Evolutionary conservation across 2,797 vertebrate genomes (phyloP), one percentile per base, ranked within the genome.

Genomic region (Mus caroli): DNA sequence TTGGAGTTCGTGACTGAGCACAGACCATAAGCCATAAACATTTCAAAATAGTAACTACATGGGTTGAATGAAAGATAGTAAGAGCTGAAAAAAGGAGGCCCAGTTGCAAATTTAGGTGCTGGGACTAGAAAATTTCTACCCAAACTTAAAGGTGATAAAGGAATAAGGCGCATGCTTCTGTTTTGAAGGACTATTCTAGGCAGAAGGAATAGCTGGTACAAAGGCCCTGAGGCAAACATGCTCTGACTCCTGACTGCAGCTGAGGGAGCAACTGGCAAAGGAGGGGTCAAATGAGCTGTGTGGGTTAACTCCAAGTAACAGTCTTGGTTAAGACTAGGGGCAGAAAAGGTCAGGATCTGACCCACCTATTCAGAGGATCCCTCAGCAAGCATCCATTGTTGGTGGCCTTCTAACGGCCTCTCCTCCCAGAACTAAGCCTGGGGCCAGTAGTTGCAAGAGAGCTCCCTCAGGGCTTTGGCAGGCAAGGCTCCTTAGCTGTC

Each of bases 221-320:
- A 95, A 91, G 91, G 89, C 31, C 50, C 91, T 88, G 88, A 77
- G 92, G 95, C 60, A 75, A 43, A 37, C 50, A 60, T n/a, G 52
- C 58, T 64, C 28, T n/a, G 43, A 52, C 46, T 77, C 20, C 22
- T 77, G 46, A 40, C 54, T 46, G 75, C 11, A 93, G 79, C 26
- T 43, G n/a, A 54, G 56, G 50, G 26, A 62, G 20, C 56, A 31
- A 19, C 40, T 50, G n/a, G 31, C 7, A 19, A 85, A 62, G 54
- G 8, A 2, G 1, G 64, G 54, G 34, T 82, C 40, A 54, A n/a
- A 50, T 80, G 40, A 80, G 40, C 58, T 3, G 69, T 11, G 31
- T 69, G 40, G 31, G 5, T 76, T 92, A 40, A 31, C 26, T 90
- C 26, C 76, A 22, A 89, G 88, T 64, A 54, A 76, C 28, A 89